A percentile compares a stretch with the other conserved stretches of the same genome.
These are phyloP conservation scores for Schizaphis graminum DNA, from an alignment of 2,888 invertebrate species.

Conservation along the genomic window DNA sequence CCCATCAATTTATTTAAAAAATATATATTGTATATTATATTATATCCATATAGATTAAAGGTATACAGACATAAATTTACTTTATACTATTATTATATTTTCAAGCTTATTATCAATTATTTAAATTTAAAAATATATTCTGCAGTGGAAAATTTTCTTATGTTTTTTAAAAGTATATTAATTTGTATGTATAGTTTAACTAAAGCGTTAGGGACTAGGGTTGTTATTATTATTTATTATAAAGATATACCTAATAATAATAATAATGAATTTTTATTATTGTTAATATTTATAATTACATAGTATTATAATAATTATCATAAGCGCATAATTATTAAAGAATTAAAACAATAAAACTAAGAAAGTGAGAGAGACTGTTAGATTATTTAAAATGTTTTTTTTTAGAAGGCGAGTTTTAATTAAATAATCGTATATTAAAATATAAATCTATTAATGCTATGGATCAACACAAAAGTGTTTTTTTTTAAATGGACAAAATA, in stretches of 20 bases:
- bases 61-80: not conserved
- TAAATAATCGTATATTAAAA: not conserved
- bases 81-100: not conserved
- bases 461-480: not conserved
- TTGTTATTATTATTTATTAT: conserved; percentile 2
- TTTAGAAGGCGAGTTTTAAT: not conserved
- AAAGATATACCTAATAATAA: not conserved
- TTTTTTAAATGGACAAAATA: not conserved
- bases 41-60: too few relatives aligned
- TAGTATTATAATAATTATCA: conserved; percentile 4
- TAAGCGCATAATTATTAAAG: not conserved
- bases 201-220: not conserved
- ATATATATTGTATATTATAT: not conserved
- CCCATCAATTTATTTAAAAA: not conserved
- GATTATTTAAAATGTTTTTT: not conserved
- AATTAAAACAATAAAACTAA: not conserved
- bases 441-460: not conserved
- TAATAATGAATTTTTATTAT: not conserved
- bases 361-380: not conserved
- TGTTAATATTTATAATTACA: not conserved
- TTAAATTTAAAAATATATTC: not conserved
- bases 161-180: not conserved
- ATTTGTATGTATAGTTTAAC: not conserved
- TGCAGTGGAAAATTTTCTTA: not conserved
- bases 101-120: not conserved